Evolutionary conservation across 2,797 vertebrate genomes (phyloP).

Genomic region (Botia almorhae): DNA sequence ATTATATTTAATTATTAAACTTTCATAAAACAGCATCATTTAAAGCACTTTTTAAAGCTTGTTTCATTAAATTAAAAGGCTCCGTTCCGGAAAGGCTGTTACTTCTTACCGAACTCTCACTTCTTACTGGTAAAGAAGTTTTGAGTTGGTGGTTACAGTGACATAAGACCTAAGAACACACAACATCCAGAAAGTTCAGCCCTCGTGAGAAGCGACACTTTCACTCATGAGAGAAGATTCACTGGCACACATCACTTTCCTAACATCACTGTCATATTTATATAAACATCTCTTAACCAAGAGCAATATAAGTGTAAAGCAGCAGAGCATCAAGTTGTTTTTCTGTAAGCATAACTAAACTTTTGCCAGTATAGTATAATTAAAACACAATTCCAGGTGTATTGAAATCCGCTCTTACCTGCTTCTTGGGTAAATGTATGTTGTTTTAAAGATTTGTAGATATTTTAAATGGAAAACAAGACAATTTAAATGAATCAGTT

Average conservation of each 20-base stretch:
- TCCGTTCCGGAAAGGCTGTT: neutral
- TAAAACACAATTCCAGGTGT: too few relatives aligned
- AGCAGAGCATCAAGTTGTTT: too few relatives aligned
- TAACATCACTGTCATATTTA: neutral
- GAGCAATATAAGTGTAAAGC: too few relatives aligned
- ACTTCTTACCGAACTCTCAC: neutral
- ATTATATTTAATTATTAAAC: neutral
- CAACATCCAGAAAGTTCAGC: neutral
- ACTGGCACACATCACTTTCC: too few relatives aligned
- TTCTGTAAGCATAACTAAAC: too few relatives aligned
- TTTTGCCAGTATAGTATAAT: too few relatives aligned
- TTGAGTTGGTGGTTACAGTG: neutral
- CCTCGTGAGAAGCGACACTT: neutral
- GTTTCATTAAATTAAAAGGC: constrained; percentile 4
- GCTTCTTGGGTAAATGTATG: too few relatives aligned
- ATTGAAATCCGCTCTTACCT: too few relatives aligned
- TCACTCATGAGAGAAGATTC: neutral
- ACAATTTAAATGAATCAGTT: too few relatives aligned
- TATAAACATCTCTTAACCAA: too few relatives aligned
- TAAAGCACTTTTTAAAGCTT: neutral
- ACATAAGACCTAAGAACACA: neutral
- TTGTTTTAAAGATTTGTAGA: too few relatives aligned
- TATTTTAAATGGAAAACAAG: too few relatives aligned
- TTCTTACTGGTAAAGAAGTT: neutral
- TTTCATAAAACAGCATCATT: neutral